These are phyloP conservation scores for Panzeria rudis DNA, from an alignment of 2,888 invertebrate genomes.

Conservation along the genomic window DNA sequence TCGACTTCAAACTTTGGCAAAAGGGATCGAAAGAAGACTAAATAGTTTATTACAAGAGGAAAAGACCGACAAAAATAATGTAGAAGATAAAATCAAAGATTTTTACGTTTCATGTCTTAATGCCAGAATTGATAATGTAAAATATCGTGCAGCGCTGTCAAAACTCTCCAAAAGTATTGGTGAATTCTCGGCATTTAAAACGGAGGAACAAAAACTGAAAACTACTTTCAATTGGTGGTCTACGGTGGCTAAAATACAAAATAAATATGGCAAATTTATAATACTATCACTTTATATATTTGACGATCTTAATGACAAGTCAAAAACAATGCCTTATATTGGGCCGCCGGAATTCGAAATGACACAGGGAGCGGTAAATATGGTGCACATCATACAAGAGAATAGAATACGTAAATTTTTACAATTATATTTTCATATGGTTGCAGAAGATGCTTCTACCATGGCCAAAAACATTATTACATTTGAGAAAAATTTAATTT, in stretches of 20 bases:
- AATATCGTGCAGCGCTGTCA: conserved; percentile 74
- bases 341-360: conserved; percentile 72
- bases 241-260: conserved; percentile 76
- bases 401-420: conserved; percentile 69
- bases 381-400: conserved; percentile 61
- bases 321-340: conserved; percentile 76
- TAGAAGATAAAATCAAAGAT: conserved; percentile 76
- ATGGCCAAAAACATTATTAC: conserved; percentile 74
- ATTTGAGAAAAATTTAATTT: conserved; percentile 73
- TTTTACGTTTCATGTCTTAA: conserved; percentile 78
- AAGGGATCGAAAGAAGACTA: conserved; percentile 76
- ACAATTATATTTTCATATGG: conserved; percentile 74
- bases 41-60: conserved; percentile 70
- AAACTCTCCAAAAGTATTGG: conserved; percentile 75
- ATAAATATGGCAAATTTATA: conserved; percentile 77
- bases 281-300: conserved; percentile 77
- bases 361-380: conserved; percentile 21
- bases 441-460: conserved; percentile 66
- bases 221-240: conserved; percentile 79
- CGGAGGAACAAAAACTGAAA: conserved; percentile 62
- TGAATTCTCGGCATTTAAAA: conserved; percentile 75
- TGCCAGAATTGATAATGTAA: conserved; percentile 68
- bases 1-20: conserved; percentile 75
- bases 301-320: conserved; percentile 75
- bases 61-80: conserved; percentile 15